phyloP scores from a whole-genome alignment of 1,140 invertebrate genomes.

The Parapsyche elsis region DNA sequence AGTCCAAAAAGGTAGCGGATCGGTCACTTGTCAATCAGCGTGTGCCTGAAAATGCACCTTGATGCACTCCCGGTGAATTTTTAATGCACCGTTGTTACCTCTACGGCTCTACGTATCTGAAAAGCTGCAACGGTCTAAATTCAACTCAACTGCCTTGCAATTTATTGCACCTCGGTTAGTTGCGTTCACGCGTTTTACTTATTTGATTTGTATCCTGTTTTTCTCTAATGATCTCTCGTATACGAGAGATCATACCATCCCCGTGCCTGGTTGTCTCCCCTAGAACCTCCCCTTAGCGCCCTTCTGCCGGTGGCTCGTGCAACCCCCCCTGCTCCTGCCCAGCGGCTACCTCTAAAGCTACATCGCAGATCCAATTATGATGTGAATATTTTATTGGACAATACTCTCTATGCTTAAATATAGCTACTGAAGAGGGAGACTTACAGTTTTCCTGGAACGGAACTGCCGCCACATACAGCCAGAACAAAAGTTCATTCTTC shows the following conservation, averaged over 20 bases:
- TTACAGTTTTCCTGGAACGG: conserved; percentile 43
- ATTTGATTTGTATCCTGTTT: not conserved
- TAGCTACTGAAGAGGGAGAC: conserved; percentile 20
- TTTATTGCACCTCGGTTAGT: too few relatives aligned
- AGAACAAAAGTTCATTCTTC: not conserved
- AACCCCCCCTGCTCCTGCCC: conserved; percentile 11
- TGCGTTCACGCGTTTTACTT: not conserved
- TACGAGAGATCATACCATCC: too few relatives aligned
- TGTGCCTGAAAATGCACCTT: not conserved
- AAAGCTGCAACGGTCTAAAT: not conserved
- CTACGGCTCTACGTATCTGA: not conserved
- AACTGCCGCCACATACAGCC: conserved; percentile 21
- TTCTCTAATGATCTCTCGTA: not conserved
- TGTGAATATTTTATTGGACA: conserved; percentile 57
- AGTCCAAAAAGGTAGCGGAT: not conserved
- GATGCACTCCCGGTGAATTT: not conserved
- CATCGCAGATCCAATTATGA: conserved; percentile 57
- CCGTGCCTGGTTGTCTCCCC: not conserved
- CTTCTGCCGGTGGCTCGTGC: not conserved
- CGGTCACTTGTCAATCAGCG: not conserved
- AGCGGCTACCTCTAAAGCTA: conserved; percentile 48
- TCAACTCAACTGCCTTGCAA: too few relatives aligned
- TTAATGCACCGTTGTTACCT: not conserved
- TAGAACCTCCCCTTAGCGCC: not conserved
- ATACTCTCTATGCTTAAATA: conserved; percentile 53